Percentiles rank a stretch among this genome's conserved stretches.
phyloP scores from a whole-genome alignment of 2,888 invertebrate species.

The Homarus gammarus region DNA sequence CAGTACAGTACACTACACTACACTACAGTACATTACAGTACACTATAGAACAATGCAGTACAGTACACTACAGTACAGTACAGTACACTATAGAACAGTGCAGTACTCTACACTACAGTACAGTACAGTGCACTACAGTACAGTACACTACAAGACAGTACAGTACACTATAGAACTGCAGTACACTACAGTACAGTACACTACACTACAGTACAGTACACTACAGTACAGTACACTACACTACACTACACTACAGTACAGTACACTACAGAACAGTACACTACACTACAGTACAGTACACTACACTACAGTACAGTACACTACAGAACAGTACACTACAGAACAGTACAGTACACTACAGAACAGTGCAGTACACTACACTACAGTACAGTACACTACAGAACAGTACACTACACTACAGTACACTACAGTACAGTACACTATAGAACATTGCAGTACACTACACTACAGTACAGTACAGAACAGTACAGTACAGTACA shows the following conservation, averaged over 20 bases:
- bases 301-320: background rate
- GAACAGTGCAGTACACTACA: too few species aligned
- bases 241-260: background rate
- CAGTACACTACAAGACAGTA: background rate
- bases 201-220: background rate
- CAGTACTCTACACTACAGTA: too few species aligned
- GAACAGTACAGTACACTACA: background rate
- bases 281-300: background rate
- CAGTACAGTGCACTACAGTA: background rate
- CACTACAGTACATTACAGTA: background rate
- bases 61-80: background rate
- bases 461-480: background rate
- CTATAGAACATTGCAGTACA: background rate
- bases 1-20: background rate
- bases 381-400: too few species aligned
- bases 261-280: background rate
- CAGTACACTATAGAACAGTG: background rate
- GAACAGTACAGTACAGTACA: too few species aligned
- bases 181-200: background rate
- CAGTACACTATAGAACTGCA: background rate
- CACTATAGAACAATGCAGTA: background rate
- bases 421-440: background rate
- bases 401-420: too few species aligned
- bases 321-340: background rate
- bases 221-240: background rate